These are phyloP conservation scores for Hozukius guyotensis DNA, from an alignment of 2,797 vertebrate genomes.

Conservation along the genomic window DNA sequence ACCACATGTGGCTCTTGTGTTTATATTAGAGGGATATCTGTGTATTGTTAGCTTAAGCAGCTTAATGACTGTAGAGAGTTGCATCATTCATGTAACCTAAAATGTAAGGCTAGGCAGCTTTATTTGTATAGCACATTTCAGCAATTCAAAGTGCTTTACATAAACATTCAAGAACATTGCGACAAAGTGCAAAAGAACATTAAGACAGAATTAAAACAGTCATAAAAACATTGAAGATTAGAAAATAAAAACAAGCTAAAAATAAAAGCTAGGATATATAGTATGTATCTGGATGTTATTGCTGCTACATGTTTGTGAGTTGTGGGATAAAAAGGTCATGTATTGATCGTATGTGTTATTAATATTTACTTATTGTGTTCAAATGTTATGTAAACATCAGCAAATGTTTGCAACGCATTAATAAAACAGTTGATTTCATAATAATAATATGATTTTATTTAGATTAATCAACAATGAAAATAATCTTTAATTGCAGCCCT, in stretches of 20 bases:
- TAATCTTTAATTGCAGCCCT: too few species aligned
- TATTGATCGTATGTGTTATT: background rate
- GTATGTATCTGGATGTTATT: background rate
- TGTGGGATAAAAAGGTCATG: fast-evolving
- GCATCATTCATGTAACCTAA: slow-evolving; percentile 15
- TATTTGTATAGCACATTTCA: too few species aligned
- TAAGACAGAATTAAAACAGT: too few species aligned
- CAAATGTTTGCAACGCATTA: background rate
- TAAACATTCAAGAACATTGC: too few species aligned
- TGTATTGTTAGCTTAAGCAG: background rate
- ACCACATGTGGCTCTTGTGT: background rate
- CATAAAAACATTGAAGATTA: too few species aligned
- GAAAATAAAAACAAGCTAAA: too few species aligned
- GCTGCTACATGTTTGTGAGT: too few species aligned
- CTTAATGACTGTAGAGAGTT: background rate
- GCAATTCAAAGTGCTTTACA: too few species aligned
- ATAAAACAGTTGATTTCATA: background rate
- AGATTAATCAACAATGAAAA: too few species aligned
- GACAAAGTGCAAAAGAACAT: too few species aligned
- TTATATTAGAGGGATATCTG: background rate
- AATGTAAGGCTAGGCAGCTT: too few species aligned
- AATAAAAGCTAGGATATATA: too few species aligned
- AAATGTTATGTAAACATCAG: background rate
- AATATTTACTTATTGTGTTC: background rate
- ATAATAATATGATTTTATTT: background rate